A percentile compares a stretch with the other conserved stretches of the same genome.
These are phyloP conservation scores for Amphilophus citrinellus DNA, from an alignment of 2,113 vertebrate species.

Conservation along the genomic window DNA sequence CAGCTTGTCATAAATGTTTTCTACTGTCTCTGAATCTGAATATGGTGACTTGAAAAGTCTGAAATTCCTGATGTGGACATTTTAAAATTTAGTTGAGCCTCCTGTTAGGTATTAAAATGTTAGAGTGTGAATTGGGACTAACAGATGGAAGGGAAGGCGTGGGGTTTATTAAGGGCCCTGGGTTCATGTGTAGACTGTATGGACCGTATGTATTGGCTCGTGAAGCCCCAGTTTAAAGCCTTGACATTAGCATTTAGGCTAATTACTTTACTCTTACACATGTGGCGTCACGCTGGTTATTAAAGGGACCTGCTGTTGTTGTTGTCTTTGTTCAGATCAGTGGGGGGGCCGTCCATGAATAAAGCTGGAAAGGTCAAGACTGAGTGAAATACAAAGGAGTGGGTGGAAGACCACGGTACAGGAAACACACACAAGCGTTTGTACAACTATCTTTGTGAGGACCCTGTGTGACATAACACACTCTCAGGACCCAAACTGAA, in stretches of 20 bases:
- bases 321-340: neutral
- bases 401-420: slow-evolving; percentile 24
- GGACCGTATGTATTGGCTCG: neutral
- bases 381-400: neutral
- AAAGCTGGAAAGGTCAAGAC: slow-evolving; percentile 46
- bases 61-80: neutral
- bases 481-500: neutral
- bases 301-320: neutral
- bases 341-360: neutral
- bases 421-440: slow-evolving; percentile 20
- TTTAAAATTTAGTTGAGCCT: neutral
- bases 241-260: too few species aligned
- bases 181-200: neutral
- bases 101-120: neutral
- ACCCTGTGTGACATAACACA: neutral
- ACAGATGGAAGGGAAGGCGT: neutral
- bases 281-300: neutral
- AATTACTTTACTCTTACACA: neutral
- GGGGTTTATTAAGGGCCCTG: neutral
- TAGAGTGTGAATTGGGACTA: neutral
- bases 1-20: neutral
- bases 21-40: neutral
- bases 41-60: neutral
- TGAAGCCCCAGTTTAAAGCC: neutral
- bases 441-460: neutral